These are phyloP conservation scores for Stegodyphus mimosarum DNA, from an alignment of 1,140 invertebrate genomes.

Conservation along the genomic window DNA sequence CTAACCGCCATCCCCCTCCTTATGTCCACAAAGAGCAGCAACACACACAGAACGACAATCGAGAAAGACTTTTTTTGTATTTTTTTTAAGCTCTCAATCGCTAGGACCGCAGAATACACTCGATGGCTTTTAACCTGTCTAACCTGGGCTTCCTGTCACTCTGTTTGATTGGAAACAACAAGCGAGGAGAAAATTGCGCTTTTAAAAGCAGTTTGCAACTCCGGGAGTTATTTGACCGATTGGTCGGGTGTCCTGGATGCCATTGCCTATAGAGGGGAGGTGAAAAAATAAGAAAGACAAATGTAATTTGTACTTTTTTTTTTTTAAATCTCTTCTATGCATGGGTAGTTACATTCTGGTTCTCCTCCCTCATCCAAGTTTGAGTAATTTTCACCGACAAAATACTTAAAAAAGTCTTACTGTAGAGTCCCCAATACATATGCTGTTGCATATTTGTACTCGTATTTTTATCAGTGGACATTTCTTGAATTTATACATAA, in stretches of 20 bases:
- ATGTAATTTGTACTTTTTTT: not conserved
- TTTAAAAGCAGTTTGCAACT: not conserved
- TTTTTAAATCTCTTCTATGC: not conserved
- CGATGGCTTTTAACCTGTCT: constrained; percentile 59
- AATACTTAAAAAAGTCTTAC: too few species aligned
- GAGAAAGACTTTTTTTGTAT: not conserved
- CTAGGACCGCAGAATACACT: constrained; percentile 35
- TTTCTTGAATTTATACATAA: too few species aligned
- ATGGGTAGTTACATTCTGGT: not conserved
- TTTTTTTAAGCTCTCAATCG: constrained; percentile 49
- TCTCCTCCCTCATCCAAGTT: too few species aligned
- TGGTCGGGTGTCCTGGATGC: constrained; percentile 10
- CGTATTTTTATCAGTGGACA: too few species aligned
- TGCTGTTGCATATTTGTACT: too few species aligned
- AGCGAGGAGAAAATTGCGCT: constrained; percentile 1
- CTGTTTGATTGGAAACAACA: constrained; percentile 11
- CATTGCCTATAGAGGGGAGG: not conserved
- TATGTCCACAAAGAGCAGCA: constrained; percentile 48
- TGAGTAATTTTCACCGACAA: too few species aligned
- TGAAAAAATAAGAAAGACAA: not conserved
- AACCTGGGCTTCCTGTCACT: constrained; percentile 25
- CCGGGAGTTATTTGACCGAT: constrained; percentile 14
- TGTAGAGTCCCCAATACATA: too few species aligned
- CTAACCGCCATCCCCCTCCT: not conserved
- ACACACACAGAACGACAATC: constrained; percentile 42